These are phyloP conservation scores for Caenorhabditis zanzibari DNA, from an alignment of 2,888 invertebrate species.

Conservation along the genomic window DNA sequence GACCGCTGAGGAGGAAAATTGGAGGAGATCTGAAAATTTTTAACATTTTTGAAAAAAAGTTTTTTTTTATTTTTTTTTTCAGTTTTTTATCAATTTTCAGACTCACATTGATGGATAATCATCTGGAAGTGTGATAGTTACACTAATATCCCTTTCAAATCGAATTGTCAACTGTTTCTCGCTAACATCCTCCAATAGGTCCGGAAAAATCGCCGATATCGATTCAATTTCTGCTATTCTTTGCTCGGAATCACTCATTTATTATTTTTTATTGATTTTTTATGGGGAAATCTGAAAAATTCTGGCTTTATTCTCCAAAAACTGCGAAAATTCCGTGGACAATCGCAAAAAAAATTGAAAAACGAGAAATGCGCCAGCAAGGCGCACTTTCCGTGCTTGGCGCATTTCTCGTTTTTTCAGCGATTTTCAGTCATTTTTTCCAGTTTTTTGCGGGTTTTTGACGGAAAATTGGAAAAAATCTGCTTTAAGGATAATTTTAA, in stretches of 20 bases:
- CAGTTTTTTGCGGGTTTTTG: slow-evolving; percentile 10
- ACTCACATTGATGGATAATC: slow-evolving; percentile 63
- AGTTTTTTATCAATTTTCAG: background rate
- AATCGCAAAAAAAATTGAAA: slow-evolving; percentile 3
- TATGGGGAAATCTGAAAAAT: no score
- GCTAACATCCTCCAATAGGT: slow-evolving; percentile 25
- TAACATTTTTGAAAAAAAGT: no score
- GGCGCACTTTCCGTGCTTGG: slow-evolving; percentile 21
- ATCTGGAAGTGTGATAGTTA: slow-evolving; percentile 45
- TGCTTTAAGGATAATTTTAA: no score
- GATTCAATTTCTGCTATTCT: slow-evolving; percentile 59
- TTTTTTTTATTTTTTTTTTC: no score
- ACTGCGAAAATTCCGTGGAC: no score
- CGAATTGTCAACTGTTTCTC: slow-evolving; percentile 46
- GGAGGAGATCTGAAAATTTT: slow-evolving; percentile 63
- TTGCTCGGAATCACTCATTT: slow-evolving; percentile 56
- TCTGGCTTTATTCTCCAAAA: background rate
- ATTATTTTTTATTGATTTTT: background rate
- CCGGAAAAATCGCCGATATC: slow-evolving; percentile 60
- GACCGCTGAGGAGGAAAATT: slow-evolving; percentile 60
- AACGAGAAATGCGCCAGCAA: background rate
- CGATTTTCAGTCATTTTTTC: slow-evolving; percentile 3
- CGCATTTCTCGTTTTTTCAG: background rate
- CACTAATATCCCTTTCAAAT: slow-evolving; percentile 50
- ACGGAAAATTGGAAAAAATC: background rate